phyloP scores from a whole-genome alignment of 2,797 vertebrate genomes.

The Percopsis omiscomaycus region DNA sequence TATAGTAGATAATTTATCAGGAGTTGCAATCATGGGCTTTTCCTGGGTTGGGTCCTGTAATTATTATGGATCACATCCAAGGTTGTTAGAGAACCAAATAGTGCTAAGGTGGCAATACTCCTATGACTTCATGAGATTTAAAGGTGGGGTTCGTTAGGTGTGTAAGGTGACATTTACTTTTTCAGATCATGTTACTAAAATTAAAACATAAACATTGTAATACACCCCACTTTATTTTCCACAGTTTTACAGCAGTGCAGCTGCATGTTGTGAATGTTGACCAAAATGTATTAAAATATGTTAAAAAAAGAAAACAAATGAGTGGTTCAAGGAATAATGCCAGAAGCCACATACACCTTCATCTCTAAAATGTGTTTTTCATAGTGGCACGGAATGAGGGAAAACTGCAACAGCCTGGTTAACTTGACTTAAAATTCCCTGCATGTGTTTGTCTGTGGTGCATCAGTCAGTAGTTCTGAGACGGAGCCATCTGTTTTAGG shows the following conservation, averaged over 20 bases:
- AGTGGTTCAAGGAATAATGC: constrained; percentile 39
- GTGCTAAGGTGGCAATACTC: constrained; percentile 78
- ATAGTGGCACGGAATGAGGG: constrained; percentile 24
- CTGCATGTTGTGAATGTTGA: constrained; percentile 73
- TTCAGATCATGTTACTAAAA: constrained; percentile 66
- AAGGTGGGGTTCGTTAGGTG: constrained; percentile 53
- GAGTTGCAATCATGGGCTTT: constrained; percentile 79
- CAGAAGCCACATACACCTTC: constrained; percentile 54
- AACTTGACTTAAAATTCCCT: constrained; percentile 22
- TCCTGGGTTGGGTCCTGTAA: constrained; percentile 76
- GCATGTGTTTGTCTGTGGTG: constrained; percentile 22
- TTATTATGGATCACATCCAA: constrained; percentile 78
- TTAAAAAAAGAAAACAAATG: constrained; percentile 63
- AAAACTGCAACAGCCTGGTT: constrained; percentile 45
- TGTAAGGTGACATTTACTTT: constrained; percentile 66
- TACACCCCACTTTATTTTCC: constrained; percentile 22
- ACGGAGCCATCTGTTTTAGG: not conserved
- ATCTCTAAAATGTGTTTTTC: constrained; percentile 52
- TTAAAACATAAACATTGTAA: constrained; percentile 63
- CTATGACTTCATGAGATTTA: constrained; percentile 66
- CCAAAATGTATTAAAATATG: constrained; percentile 51
- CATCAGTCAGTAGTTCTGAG: not conserved
- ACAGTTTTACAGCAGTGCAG: constrained; percentile 36
- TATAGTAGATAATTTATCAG: constrained; percentile 74
- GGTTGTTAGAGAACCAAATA: constrained; percentile 77